These are phyloP conservation scores for Verasper variegatus DNA, from an alignment of 2,113 vertebrate genomes.

Conservation along the genomic window DNA sequence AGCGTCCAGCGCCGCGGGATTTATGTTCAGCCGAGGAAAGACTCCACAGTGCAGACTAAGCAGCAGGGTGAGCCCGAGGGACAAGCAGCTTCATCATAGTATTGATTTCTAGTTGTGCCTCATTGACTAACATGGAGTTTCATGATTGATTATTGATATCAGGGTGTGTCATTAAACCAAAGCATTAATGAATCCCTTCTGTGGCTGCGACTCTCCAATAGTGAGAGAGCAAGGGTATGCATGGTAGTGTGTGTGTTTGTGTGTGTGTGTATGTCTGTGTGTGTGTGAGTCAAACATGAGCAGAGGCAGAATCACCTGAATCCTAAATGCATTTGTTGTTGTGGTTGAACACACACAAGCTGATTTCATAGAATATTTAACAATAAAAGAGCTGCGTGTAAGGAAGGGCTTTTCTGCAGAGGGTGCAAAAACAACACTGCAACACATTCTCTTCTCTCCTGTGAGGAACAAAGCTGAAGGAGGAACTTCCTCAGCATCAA, in stretches of 20 bases:
- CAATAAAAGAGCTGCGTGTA: constrained; percentile 22
- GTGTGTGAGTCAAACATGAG: constrained; percentile 8
- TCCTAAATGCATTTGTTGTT: constrained; percentile 60
- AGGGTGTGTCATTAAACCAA: constrained; percentile 31
- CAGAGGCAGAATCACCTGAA: constrained; percentile 43
- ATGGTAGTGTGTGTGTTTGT: not conserved
- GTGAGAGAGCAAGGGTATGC: constrained; percentile 29
- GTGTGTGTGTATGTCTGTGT: not conserved
- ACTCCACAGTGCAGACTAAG: constrained; percentile 40
- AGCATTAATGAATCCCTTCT: constrained; percentile 48
- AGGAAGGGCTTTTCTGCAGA: constrained; percentile 27
- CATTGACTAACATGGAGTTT: constrained; percentile 46
- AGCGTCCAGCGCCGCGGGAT: constrained; percentile 21
- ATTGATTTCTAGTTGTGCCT: constrained; percentile 62
- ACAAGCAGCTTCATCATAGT: constrained; percentile 56
- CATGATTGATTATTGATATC: constrained; percentile 71
- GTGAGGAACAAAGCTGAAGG: not conserved
- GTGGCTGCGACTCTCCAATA: constrained; percentile 4
- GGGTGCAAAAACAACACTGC: constrained; percentile 21
- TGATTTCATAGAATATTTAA: constrained; percentile 61
- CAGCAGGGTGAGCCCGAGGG: constrained; percentile 20
- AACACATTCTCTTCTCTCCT: constrained; percentile 4
- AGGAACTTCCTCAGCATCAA: too few species aligned
- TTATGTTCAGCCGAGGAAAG: constrained; percentile 26
- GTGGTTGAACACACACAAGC: constrained; percentile 43